phyloP scores from a whole-genome alignment of 2,113 vertebrate species.

The Hepsetus odoe region DNA sequence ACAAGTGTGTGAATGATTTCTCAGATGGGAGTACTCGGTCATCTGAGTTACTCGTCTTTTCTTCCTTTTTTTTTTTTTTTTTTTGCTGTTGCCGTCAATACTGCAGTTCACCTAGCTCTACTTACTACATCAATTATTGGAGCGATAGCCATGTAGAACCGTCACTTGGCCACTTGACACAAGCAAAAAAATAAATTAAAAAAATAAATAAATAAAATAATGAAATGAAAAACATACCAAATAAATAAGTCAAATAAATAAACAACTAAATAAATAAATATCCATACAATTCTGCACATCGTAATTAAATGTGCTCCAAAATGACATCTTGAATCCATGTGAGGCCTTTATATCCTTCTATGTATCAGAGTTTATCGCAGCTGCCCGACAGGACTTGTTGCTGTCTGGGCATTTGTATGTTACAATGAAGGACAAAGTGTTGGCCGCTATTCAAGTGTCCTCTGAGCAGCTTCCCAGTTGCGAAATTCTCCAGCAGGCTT shows the following conservation, averaged over 20 bases:
- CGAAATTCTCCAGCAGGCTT: background rate
- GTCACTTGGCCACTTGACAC: slow-evolving; percentile 26
- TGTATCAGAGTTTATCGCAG: background rate
- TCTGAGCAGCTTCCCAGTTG: background rate
- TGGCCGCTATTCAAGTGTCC: background rate
- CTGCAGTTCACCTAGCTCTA: slow-evolving; percentile 34
- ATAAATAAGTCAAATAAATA: background rate
- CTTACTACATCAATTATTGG: background rate
- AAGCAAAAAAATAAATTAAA: slow-evolving; percentile 21
- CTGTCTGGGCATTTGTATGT: background rate
- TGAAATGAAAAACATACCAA: background rate
- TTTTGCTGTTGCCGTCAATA: slow-evolving; percentile 14
- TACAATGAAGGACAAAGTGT: background rate
- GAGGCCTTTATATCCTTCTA: background rate
- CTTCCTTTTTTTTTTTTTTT: background rate
- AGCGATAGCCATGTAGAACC: background rate
- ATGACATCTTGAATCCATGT: background rate
- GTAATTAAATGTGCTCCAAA: background rate
- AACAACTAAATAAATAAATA: background rate
- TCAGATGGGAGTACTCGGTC: background rate
- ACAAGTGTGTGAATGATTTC: slow-evolving; percentile 8
- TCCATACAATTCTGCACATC: no score
- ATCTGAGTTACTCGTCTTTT: background rate
- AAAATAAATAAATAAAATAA: background rate
- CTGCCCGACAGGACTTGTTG: background rate